Conservation (phyloP, 1,140 invertebrate species). For the Drosophila lowei region DNA sequence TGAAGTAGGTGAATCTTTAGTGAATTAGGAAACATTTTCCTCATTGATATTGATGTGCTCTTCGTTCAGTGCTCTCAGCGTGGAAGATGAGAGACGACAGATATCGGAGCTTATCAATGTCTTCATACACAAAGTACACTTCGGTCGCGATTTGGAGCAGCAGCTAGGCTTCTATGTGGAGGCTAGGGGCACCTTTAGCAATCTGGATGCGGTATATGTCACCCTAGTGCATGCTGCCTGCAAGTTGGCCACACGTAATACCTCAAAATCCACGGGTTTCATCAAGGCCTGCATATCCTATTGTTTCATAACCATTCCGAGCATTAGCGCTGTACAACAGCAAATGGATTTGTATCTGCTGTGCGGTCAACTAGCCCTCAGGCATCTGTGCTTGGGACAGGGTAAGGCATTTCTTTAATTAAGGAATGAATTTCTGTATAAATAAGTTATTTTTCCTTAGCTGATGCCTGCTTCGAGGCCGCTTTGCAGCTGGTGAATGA, state of each 20-base stretch:
- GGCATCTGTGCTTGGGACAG: slow-evolving; percentile 95
- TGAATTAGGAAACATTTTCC: background rate
- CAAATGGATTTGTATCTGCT: slow-evolving; percentile 93
- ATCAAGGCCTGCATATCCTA: slow-evolving; percentile 97
- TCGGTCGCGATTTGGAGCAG: slow-evolving; percentile 93
- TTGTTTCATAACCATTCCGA: slow-evolving; percentile 97
- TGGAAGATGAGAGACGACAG: slow-evolving; percentile 95
- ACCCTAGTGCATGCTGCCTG: slow-evolving; percentile 94
- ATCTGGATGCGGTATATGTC: slow-evolving; percentile 93
- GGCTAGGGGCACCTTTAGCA: slow-evolving; percentile 93
- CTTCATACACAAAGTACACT: slow-evolving; percentile 91
- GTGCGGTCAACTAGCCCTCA: slow-evolving; percentile 93
- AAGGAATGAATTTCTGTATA: background rate
- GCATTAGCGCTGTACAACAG: slow-evolving; percentile 89
- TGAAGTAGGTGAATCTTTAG: slow-evolving; percentile 87
- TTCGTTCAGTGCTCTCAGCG: slow-evolving; percentile 90
- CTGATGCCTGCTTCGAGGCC: slow-evolving; percentile 96
- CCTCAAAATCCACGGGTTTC: slow-evolving; percentile 87
- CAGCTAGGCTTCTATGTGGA: slow-evolving; percentile 97
- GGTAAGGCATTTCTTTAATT: slow-evolving; percentile 15
- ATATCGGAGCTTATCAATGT: slow-evolving; percentile 92
- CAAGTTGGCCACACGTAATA: slow-evolving; percentile 89
- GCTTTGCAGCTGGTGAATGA: slow-evolving; percentile 91
- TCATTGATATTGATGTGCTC: background rate
- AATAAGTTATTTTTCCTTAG: slow-evolving; percentile 84